Conservation (phyloP, 2,797 vertebrate species). For the Tapirus indicus region DNA sequence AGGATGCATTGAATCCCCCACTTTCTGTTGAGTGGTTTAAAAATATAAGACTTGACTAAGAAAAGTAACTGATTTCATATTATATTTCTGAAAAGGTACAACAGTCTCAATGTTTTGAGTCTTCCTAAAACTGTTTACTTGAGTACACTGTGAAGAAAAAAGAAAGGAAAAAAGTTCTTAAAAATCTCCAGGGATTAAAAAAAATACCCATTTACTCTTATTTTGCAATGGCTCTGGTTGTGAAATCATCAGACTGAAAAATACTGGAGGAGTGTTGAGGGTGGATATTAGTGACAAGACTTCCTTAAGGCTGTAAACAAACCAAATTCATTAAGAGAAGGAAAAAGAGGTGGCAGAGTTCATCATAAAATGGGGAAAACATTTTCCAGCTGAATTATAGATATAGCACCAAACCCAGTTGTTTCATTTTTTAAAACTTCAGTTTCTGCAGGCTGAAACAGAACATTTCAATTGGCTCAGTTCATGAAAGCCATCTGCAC, state of each 20-base stretch:
- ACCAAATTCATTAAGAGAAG: conserved; percentile 83
- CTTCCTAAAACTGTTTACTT: conserved; percentile 87
- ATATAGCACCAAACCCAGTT: not conserved
- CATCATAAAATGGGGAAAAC: conserved; percentile 61
- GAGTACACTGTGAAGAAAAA: conserved; percentile 81
- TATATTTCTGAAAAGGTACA: conserved; percentile 68
- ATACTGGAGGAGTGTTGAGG: conserved; percentile 74
- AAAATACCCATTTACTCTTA: conserved; percentile 85
- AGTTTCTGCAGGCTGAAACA: conserved; percentile 34
- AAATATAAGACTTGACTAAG: conserved; percentile 27
- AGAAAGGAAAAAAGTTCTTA: conserved; percentile 51
- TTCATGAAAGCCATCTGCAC: conserved; percentile 79
- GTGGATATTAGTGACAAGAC: conserved; percentile 85
- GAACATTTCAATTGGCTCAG: conserved; percentile 62
- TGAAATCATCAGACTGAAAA: conserved; percentile 88
- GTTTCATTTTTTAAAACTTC: conserved; percentile 56
- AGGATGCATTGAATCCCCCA: not conserved
- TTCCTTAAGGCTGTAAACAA: conserved; percentile 87
- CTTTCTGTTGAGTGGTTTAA: conserved; percentile 8
- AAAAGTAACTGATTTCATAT: conserved; percentile 64
- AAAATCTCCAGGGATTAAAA: conserved; percentile 84
- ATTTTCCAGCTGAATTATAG: conserved; percentile 71
- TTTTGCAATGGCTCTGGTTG: conserved; percentile 88
- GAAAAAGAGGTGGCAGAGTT: conserved; percentile 83
- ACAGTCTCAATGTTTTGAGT: conserved; percentile 76